Conservation (phyloP, 2,797 vertebrate species). For the Phylloscopus collybita region DNA sequence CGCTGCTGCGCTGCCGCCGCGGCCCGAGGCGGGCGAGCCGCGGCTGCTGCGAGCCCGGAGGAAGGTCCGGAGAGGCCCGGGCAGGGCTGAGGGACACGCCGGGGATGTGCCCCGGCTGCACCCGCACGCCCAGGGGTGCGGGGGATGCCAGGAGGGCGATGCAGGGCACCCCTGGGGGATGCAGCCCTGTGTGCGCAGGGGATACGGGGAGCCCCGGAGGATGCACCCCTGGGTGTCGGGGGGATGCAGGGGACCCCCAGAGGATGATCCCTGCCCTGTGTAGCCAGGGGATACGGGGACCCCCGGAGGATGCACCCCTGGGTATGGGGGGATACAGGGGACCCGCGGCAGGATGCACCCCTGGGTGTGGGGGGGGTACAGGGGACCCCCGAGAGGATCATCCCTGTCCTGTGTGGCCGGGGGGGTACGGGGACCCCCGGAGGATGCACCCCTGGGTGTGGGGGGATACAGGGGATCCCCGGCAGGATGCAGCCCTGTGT, state of each 20-base stretch:
- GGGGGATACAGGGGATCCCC: too few relatives aligned
- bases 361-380: too few relatives aligned
- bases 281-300: too few relatives aligned
- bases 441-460: too few relatives aligned
- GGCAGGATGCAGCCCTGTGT: too few relatives aligned
- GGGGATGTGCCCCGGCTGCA: neutral
- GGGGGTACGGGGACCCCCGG: too few relatives aligned
- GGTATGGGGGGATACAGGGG: too few relatives aligned
- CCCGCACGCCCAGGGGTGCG: accelerated
- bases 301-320: too few relatives aligned
- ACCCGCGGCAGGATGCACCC: too few relatives aligned
- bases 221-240: neutral
- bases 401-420: too few relatives aligned
- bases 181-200: neutral
- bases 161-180: too few relatives aligned
- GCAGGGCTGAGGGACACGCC: neutral
- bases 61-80: neutral
- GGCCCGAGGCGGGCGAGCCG: neutral
- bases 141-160: neutral
- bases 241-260: neutral
- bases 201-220: neutral
- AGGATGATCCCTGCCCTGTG: neutral
- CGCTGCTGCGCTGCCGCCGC: neutral
- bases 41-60: neutral
- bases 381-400: too few relatives aligned